Percentiles rank a stretch among this genome's conserved stretches.
Evolutionary conservation across 1,140 invertebrate genomes (phyloP).

Genomic region (Drosophila seguyi): DNA sequence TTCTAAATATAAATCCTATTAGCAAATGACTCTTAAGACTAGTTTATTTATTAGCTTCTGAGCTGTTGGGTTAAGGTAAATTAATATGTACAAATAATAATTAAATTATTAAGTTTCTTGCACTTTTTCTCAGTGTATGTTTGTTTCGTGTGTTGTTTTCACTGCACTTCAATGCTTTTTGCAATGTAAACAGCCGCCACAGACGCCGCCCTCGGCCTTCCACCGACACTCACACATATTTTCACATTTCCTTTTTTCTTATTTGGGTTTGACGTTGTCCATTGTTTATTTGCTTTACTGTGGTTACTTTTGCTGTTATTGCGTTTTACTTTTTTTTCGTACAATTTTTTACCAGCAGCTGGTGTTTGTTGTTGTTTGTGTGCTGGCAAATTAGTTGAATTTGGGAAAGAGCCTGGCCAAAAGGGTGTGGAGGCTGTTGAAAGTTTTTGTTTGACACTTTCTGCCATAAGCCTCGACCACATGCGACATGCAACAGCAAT

Average conservation of each 20-base stretch:
- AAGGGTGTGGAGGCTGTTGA: constrained; percentile 36
- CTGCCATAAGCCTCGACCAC: constrained; percentile 61
- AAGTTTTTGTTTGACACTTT: constrained; percentile 69
- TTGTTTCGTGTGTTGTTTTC: constrained; percentile 69
- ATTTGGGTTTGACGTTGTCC: constrained; percentile 21
- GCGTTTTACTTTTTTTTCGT: constrained; percentile 14
- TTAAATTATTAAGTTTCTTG: neutral
- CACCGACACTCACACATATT: constrained; percentile 61
- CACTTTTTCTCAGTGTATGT: constrained; percentile 11
- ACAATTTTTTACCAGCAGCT: constrained; percentile 17
- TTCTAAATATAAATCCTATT: neutral
- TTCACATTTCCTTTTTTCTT: constrained; percentile 53
- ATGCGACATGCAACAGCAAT: constrained; percentile 54
- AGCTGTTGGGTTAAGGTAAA: too few relatives aligned
- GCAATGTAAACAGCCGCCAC: constrained; percentile 76
- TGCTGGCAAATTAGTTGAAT: constrained; percentile 74
- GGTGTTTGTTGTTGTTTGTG: constrained; percentile 49
- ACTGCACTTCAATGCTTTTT: constrained; percentile 81
- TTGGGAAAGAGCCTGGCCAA: constrained; percentile 45
- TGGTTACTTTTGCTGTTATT: constrained; percentile 68
- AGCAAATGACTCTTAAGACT: neutral
- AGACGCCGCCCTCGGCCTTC: constrained; percentile 26
- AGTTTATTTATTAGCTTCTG: neutral
- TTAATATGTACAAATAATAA: neutral
- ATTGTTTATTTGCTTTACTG: constrained; percentile 75